These are phyloP conservation scores for Lindbergichthys nudifrons DNA, from an alignment of 2,797 vertebrate genomes.

Conservation along the genomic window DNA sequence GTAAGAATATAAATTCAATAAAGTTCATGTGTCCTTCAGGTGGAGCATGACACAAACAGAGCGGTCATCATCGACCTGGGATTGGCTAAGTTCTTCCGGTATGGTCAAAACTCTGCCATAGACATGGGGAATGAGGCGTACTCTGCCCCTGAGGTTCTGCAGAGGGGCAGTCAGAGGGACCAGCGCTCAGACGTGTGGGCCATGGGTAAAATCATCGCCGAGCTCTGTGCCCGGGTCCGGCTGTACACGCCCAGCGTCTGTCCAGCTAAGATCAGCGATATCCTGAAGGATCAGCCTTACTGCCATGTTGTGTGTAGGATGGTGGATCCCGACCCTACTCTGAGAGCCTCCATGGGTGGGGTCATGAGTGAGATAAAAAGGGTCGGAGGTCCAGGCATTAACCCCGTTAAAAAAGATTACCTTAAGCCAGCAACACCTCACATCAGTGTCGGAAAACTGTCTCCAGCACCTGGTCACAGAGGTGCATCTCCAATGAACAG, in stretches of 20 bases:
- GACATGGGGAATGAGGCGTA: conserved; percentile 84
- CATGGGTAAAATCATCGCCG: conserved; percentile 84
- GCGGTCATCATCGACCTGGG: conserved; percentile 85
- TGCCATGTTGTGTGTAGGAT: conserved; percentile 73
- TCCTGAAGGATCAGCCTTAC: conserved; percentile 69
- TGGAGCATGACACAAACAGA: conserved; percentile 82
- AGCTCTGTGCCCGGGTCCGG: conserved; percentile 79
- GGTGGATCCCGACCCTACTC: conserved; percentile 67
- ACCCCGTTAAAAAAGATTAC: conserved; percentile 7
- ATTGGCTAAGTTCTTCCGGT: conserved; percentile 80
- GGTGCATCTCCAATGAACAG: conserved; percentile 17
- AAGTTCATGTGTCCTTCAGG: conserved; percentile 62
- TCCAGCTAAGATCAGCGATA: conserved; percentile 77
- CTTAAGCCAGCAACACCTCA: conserved; percentile 32
- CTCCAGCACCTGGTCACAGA: conserved; percentile 50
- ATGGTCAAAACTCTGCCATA: conserved; percentile 77
- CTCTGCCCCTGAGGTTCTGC: conserved; percentile 80
- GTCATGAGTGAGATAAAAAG: conserved; percentile 75
- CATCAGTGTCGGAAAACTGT: conserved; percentile 15
- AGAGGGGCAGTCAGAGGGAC: conserved; percentile 58
- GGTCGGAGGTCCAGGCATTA: conserved; percentile 17
- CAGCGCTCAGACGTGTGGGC: conserved; percentile 85
- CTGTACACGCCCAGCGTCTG: conserved; percentile 74
- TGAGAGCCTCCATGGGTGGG: conserved; percentile 70
- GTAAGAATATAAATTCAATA: not conserved